These are phyloP conservation scores for Drosophila saltans DNA, from an alignment of 1,140 invertebrate genomes.

Conservation along the genomic window DNA sequence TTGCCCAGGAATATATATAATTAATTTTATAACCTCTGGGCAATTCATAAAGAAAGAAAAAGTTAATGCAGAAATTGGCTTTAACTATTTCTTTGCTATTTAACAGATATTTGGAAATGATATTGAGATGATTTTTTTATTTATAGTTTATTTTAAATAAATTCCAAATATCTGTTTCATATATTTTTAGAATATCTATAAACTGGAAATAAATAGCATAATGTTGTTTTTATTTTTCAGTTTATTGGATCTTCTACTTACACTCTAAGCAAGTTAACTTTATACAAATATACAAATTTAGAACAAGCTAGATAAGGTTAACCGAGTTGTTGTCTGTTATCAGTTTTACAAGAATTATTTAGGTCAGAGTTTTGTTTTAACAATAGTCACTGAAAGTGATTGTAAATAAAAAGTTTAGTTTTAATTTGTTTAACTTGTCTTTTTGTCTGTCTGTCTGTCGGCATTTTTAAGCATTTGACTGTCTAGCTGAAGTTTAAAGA, in stretches of 20 bases:
- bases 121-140: neutral
- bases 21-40: neutral
- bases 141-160: neutral
- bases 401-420: neutral
- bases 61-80: neutral
- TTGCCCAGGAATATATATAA: constrained; percentile 8
- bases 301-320: constrained; percentile 3
- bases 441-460: too few relatives aligned
- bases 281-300: constrained; percentile 13
- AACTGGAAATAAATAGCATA: constrained; percentile 5
- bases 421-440: neutral
- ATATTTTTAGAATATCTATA: neutral
- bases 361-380: constrained; percentile 9
- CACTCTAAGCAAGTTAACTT: constrained; percentile 23
- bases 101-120: constrained; percentile 33
- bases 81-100: constrained; percentile 1
- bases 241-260: constrained; percentile 5
- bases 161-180: constrained; percentile 18
- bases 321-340: constrained; percentile 11
- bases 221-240: neutral
- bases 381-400: neutral
- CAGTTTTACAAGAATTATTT: neutral
- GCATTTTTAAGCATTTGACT: too few relatives aligned
- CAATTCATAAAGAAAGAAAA: constrained; percentile 25
- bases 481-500: too few relatives aligned